A percentile compares a stretch with the other conserved stretches of the same genome.
phyloP scores from a whole-genome alignment of 30 jellyfish, hydroid and myxozoan species.

The Aurelia sp. region DNA sequence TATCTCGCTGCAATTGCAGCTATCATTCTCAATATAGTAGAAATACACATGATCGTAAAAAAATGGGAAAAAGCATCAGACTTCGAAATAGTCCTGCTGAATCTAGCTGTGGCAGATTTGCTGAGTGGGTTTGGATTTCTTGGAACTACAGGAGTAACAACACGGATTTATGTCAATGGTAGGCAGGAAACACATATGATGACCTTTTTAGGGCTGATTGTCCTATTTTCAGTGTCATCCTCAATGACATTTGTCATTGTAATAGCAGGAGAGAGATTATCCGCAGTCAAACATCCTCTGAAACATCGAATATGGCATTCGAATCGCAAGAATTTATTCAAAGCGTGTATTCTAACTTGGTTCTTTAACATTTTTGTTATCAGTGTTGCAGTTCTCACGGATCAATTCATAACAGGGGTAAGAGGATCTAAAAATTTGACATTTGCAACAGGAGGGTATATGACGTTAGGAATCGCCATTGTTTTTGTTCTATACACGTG shows the following conservation, averaged over 20 bases:
- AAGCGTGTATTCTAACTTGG: constrained; percentile 4
- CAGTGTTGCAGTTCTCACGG: neutral
- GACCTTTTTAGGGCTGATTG: too few species aligned
- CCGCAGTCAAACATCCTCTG: too few species aligned
- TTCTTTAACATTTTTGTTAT: neutral
- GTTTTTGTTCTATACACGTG: constrained; percentile 17
- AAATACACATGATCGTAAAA: constrained; percentile 2
- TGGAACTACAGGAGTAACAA: neutral
- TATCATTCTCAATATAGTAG: constrained; percentile 13
- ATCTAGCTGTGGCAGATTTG: constrained; percentile 39
- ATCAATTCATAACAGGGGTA: neutral
- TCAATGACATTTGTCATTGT: too few species aligned
- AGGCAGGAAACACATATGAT: too few species aligned
- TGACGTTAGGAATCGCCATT: neutral
- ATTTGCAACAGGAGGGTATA: neutral
- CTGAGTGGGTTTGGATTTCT: neutral
- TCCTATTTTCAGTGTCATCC: too few species aligned
- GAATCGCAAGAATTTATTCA: neutral
- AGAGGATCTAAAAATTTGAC: neutral
- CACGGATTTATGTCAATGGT: neutral
- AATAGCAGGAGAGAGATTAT: too few species aligned
- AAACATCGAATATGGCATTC: too few species aligned
- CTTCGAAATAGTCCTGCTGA: constrained; percentile 51
- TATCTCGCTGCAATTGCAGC: neutral
- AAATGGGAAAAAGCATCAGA: constrained; percentile 9